These are phyloP conservation scores for Amphipoea lucens DNA, from an alignment of 2,888 invertebrate genomes.

Conservation along the genomic window DNA sequence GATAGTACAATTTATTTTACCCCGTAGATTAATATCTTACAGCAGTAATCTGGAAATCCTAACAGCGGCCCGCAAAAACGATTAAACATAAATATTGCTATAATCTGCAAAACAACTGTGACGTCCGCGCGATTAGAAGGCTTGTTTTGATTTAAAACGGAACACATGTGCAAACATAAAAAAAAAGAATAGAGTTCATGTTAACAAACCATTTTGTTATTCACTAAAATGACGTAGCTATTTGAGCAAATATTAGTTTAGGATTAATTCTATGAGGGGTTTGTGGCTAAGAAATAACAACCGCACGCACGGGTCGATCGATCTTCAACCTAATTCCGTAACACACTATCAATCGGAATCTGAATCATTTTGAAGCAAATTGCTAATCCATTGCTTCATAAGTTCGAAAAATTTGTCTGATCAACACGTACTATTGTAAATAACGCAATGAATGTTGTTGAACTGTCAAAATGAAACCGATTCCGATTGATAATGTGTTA, in stretches of 20 bases:
- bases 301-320: no score
- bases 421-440: no score
- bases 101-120: constrained; percentile 33
- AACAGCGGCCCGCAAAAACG: neutral
- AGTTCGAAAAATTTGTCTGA: no score
- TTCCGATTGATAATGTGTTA: no score
- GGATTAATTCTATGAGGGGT: neutral
- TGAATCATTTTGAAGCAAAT: no score
- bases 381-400: no score
- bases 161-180: constrained; percentile 42
- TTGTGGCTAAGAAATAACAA: no score
- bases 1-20: no score
- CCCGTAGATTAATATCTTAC: neutral
- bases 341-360: no score
- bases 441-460: no score
- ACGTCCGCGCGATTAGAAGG: constrained; percentile 33
- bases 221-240: constrained; percentile 12
- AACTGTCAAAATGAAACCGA: no score
- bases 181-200: constrained; percentile 20
- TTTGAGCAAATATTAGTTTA: constrained; percentile 36
- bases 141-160: constrained; percentile 28
- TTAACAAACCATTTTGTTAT: constrained; percentile 5
- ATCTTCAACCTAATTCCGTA: no score
- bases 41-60: constrained; percentile 2
- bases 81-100: constrained; percentile 17